A percentile compares a stretch with the other conserved stretches of the same genome.
Conservation (phyloP, 1,140 invertebrate genomes). For the Drosophila prosaltans region DNA sequence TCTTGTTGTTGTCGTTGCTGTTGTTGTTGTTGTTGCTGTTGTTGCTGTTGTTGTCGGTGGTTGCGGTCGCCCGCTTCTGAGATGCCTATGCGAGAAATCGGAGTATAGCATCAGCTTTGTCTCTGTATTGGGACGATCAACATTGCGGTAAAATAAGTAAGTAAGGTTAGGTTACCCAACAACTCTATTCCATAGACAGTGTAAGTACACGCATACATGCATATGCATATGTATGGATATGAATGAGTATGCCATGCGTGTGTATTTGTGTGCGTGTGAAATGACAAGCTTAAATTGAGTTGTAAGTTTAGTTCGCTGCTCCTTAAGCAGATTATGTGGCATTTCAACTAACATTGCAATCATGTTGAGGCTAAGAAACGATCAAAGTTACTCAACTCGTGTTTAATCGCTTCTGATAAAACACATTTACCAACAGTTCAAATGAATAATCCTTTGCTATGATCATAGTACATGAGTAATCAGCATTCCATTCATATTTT, state of each 20-base stretch:
- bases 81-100: not conserved
- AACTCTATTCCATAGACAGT: not conserved
- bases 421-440: not conserved
- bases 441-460: no score
- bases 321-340: constrained; percentile 9
- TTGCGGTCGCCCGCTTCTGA: constrained; percentile 30
- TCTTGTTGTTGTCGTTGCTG: constrained; percentile 1
- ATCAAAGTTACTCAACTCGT: not conserved
- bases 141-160: constrained; percentile 14
- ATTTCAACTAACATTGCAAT: not conserved
- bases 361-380: constrained; percentile 1
- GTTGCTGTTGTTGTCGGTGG: constrained; percentile 6
- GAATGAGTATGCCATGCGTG: constrained; percentile 6
- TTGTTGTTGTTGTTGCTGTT: constrained; percentile 14
- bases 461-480: no score
- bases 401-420: not conserved
- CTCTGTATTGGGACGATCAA: constrained; percentile 5
- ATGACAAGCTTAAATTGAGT: constrained; percentile 17
- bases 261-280: not conserved
- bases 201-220: no score
- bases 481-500: no score
- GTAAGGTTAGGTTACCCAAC: constrained; percentile 14
- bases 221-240: no score
- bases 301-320: not conserved
- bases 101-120: not conserved